phyloP scores from a whole-genome alignment of 2,113 vertebrate species.

The Semicossyphus pulcher region DNA sequence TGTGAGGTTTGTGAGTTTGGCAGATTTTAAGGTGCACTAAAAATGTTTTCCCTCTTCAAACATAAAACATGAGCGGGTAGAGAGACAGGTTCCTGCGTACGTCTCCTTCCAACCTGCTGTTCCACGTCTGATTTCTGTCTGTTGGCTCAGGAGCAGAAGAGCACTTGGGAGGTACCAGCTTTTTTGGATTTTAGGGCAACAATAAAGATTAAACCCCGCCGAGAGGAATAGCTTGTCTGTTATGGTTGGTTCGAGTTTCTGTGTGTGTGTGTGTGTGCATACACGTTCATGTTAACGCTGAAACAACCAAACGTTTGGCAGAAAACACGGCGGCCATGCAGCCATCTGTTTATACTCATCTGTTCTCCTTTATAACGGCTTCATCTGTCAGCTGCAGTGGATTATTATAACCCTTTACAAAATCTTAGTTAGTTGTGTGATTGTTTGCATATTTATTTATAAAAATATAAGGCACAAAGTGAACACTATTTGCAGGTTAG shows the following conservation, averaged over 20 bases:
- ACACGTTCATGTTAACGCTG: slow-evolving; percentile 20
- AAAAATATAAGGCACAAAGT: neutral
- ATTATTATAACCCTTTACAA: neutral
- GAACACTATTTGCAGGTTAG: slow-evolving; percentile 18
- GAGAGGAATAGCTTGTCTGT: slow-evolving; percentile 25
- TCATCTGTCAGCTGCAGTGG: slow-evolving; percentile 30
- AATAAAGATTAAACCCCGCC: slow-evolving; percentile 39
- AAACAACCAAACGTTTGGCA: slow-evolving; percentile 47
- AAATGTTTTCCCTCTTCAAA: slow-evolving; percentile 24
- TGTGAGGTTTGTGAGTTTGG: slow-evolving; percentile 11
- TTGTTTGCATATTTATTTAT: neutral
- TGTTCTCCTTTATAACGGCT: slow-evolving; percentile 19
- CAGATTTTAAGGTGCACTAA: slow-evolving; percentile 28
- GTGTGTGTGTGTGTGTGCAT: slow-evolving; percentile 13
- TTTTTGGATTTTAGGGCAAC: slow-evolving; percentile 35
- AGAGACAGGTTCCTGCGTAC: slow-evolving; percentile 18
- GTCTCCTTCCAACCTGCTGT: neutral
- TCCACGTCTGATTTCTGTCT: neutral
- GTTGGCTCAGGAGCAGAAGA: neutral
- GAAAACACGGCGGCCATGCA: slow-evolving; percentile 31
- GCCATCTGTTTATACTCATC: slow-evolving; percentile 58
- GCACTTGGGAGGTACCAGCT: slow-evolving; percentile 26
- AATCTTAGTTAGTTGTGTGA: neutral
- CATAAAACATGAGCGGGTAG: slow-evolving; percentile 33
- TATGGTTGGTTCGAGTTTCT: slow-evolving; percentile 37